Evolutionary conservation across 2,113 vertebrate species (phyloP).

Genomic region (Cervus canadensis): DNA sequence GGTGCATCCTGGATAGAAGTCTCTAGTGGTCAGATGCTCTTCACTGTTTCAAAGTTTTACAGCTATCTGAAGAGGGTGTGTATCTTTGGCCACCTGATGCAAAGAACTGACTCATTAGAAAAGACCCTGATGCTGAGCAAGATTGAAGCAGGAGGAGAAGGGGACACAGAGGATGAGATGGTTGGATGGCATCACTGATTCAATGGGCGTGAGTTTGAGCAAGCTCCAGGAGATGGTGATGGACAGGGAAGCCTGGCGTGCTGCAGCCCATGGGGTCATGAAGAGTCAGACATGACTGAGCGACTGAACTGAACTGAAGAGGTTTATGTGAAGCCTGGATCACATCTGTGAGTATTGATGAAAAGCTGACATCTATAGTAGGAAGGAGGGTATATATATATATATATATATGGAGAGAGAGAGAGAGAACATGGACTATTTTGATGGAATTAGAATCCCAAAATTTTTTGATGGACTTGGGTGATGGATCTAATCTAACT

Average conservation of each 20-base stretch:
- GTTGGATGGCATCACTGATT: not conserved
- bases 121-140: not conserved
- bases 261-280: not conserved
- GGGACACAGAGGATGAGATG: not conserved
- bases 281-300: not conserved
- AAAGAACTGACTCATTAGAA: not conserved
- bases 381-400: not conserved
- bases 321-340: not conserved
- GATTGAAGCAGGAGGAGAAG: not conserved
- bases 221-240: not conserved
- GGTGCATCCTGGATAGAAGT: not conserved
- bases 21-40: not conserved
- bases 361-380: not conserved
- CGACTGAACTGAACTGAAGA: not conserved
- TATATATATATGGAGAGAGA: not conserved
- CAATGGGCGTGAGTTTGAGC: not conserved
- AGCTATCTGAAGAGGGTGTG: not conserved
- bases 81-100: not conserved
- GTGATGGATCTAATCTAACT: not conserved
- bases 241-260: not conserved
- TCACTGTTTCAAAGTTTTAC: not conserved
- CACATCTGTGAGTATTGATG: not conserved
- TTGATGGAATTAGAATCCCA: not conserved
- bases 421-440: not conserved
- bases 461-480: not conserved